Evolutionary conservation across 2,113 vertebrate genomes (phyloP), one percentile per base, ranked within the genome.

Genomic region (Balaeniceps rex): DNA sequence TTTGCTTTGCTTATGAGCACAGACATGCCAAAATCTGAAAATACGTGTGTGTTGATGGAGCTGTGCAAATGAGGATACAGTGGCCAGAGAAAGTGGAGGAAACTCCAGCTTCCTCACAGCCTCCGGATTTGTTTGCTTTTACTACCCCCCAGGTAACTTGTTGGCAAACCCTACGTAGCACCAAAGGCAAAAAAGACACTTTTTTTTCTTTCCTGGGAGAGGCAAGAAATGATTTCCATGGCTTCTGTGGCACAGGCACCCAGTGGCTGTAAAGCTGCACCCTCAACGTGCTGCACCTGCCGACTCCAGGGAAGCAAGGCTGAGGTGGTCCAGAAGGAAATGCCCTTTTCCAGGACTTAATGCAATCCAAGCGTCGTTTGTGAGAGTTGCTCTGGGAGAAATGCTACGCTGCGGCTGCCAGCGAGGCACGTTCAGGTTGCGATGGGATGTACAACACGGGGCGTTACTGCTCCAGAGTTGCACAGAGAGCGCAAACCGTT

Each of bases 361-460:
- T 40, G 40, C 40, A 40, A 40, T 40, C 40, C 10, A 40, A 40
- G 10, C 40, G 7, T 55, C 14, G 33, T 46, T 77, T 34, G 10
- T 18, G 38, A 60, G 71, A 46, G 71, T 19, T 18, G 15, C 16
- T 69, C 24, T 14, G 31, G 38, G 40, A 49, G 49, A 55, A 76
- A 31, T 14, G 16, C 33, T 25, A 5, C 2, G 22, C 38, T 42
- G 61, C 75, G 69, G 52, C 64, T 71, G 46, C 17, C 28, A 8
- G 12, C 8, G 65, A 2, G 12, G n/a, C 33, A 14, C 5, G 1
- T 31, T 40, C 4, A 2, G 3, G 6, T 5, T 75, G 84, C 0
- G 0, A 14, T 2, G 9, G 58, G n/a, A 14, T 46, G 40, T 40
- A 17, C 42, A 15, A 19, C 36, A 31, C 25, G 44, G 44, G 22